phyloP scores from a whole-genome alignment of 1,140 invertebrate species.

The Drosophila setifemur region DNA sequence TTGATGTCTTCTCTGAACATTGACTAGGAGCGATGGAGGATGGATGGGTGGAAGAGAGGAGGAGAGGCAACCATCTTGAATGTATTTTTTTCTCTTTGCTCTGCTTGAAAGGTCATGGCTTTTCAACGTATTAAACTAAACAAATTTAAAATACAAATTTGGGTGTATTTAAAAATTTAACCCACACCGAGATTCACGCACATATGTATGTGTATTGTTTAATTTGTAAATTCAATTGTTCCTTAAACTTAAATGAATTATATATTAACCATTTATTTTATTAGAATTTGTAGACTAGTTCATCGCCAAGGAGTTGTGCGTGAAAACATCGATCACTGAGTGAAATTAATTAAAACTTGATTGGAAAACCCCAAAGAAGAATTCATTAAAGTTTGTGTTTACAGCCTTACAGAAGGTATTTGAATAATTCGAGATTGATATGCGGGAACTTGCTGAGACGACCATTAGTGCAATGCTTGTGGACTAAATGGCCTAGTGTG shows the following conservation, averaged over 20 bases:
- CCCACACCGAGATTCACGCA: constrained; percentile 11
- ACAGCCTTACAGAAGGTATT: too few relatives aligned
- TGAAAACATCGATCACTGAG: constrained; percentile 1
- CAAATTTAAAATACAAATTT: constrained; percentile 19
- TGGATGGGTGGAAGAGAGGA: too few relatives aligned
- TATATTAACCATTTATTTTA: constrained; percentile 22
- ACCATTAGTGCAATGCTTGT: too few relatives aligned
- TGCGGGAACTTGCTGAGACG: too few relatives aligned
- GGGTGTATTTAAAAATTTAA: constrained; percentile 33
- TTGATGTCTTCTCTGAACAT: constrained; percentile 81
- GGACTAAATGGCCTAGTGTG: too few relatives aligned
- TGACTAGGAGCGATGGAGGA: constrained; percentile 45
- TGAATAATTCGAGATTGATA: too few relatives aligned
- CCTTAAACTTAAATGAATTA: constrained; percentile 47
- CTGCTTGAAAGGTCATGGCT: constrained; percentile 41
- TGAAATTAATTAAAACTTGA: constrained; percentile 47
- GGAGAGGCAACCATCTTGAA: background rate
- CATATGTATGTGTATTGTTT: constrained; percentile 16
- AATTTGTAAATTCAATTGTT: constrained; percentile 36
- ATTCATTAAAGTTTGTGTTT: too few relatives aligned
- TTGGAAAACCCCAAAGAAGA: constrained; percentile 14
- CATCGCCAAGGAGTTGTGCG: background rate
- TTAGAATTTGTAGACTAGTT: constrained; percentile 15
- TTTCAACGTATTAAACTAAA: constrained; percentile 54
- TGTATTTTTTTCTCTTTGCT: constrained; percentile 24